Evolutionary conservation across 1,140 invertebrate genomes (phyloP).

Genomic region (Ooceraea biroi): DNA sequence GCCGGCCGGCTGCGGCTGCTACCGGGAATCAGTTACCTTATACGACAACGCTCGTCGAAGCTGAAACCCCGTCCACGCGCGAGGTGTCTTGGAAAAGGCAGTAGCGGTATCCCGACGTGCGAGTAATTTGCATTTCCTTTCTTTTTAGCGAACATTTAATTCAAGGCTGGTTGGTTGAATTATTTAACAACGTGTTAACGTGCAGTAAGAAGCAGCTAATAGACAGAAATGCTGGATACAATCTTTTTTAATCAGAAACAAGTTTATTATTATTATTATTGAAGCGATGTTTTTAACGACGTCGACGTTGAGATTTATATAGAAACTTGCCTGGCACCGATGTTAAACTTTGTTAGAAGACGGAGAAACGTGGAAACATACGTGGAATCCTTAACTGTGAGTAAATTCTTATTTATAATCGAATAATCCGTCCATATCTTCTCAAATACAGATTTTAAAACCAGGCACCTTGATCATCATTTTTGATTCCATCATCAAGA

Average conservation of each 20-base stretch:
- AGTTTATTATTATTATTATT: not conserved
- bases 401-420: too few species aligned
- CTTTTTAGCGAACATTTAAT: conserved; percentile 41
- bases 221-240: not conserved
- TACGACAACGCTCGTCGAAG: conserved; percentile 17
- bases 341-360: too few species aligned
- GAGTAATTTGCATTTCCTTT: conserved; percentile 55
- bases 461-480: too few species aligned
- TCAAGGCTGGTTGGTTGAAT: conserved; percentile 46
- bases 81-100: conserved; percentile 41
- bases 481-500: too few species aligned
- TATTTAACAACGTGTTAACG: conserved; percentile 44
- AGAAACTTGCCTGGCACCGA: too few species aligned
- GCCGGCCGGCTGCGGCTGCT: conserved; percentile 3
- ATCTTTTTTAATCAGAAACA: conserved; percentile 3
- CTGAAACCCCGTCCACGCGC: not conserved
- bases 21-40: conserved; percentile 39
- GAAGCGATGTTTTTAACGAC: too few species aligned
- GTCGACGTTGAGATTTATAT: too few species aligned
- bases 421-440: too few species aligned
- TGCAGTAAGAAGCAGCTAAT: not conserved
- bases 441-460: too few species aligned
- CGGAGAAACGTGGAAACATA: too few species aligned
- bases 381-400: too few species aligned
- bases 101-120: conserved; percentile 33